Evolutionary conservation across 37 sponge, comb jelly and placozoan genomes (phyloP).

Genomic region (Ianthella basta): DNA sequence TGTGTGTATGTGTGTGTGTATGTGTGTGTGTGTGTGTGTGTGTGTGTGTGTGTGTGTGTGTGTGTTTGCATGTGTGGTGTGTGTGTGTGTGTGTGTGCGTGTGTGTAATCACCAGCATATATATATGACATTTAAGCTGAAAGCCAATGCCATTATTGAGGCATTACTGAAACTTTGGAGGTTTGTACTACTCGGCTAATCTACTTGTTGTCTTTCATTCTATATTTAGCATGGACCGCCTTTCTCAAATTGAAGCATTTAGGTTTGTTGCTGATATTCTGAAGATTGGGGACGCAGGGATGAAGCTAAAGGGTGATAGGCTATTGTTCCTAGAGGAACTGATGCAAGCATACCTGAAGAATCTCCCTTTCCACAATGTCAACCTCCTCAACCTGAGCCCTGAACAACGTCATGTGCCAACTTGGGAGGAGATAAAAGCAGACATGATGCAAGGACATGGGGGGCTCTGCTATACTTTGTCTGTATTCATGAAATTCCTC

Average conservation of each 20-base stretch:
- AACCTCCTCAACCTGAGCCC: slow-evolving; percentile 1
- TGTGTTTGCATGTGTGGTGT: no score
- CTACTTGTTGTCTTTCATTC: no score
- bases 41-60: no score
- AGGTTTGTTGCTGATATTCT: slow-evolving; percentile 1
- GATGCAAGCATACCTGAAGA: slow-evolving; percentile 9
- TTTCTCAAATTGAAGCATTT: slow-evolving; percentile 7
- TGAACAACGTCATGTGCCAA: slow-evolving; percentile 26
- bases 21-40: no score
- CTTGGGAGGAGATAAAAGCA: slow-evolving; percentile 32
- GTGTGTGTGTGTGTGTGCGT: no score
- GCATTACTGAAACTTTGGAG: no score
- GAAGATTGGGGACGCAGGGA: neutral
- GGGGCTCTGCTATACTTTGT: slow-evolving; percentile 63
- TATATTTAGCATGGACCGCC: neutral
- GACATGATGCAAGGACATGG: slow-evolving; percentile 43
- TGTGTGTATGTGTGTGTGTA: no score
- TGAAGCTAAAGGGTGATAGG: neutral
- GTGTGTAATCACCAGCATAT: no score
- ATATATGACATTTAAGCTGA: no score
- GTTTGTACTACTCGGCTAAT: no score
- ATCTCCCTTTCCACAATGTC: slow-evolving; percentile 38
- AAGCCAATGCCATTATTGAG: no score
- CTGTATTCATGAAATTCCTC: slow-evolving; percentile 44
- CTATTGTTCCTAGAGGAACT: slow-evolving; percentile 22